These are phyloP conservation scores for Chelonoidis abingdonii DNA, from an alignment of 2,113 vertebrate genomes.

Conservation along the genomic window DNA sequence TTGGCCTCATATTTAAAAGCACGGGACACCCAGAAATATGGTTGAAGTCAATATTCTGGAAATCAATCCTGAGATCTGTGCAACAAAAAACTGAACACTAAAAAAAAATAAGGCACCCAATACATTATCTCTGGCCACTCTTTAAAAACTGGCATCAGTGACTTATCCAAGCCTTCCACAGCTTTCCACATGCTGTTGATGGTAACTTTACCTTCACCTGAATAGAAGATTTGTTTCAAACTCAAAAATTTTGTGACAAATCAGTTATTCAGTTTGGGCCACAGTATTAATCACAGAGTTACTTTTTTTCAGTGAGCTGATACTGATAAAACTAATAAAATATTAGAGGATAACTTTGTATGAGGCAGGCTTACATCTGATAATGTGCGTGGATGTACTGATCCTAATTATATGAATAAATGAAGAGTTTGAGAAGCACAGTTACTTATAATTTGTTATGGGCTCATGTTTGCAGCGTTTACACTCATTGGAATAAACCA, in stretches of 20 bases:
- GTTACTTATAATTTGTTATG: background rate
- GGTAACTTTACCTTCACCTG: background rate
- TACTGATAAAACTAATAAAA: background rate
- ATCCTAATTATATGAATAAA: background rate
- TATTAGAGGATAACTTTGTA: background rate
- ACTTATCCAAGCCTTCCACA: background rate
- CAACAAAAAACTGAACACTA: background rate
- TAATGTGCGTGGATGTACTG: background rate
- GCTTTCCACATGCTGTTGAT: background rate
- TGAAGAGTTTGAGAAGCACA: background rate
- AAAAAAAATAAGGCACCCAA: background rate
- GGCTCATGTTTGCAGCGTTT: background rate
- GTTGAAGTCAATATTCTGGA: background rate
- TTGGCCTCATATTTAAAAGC: background rate
- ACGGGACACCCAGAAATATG: background rate
- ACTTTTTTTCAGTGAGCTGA: background rate
- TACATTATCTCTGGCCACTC: background rate
- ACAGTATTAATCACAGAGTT: background rate
- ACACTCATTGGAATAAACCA: background rate
- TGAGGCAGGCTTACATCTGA: background rate
- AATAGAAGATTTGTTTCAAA: background rate
- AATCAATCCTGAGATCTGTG: background rate
- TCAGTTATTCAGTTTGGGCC: background rate
- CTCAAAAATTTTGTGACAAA: background rate
- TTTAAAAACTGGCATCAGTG: background rate